Conservation (phyloP, 2,113 vertebrate genomes). For the Callipepla squamata region DNA sequence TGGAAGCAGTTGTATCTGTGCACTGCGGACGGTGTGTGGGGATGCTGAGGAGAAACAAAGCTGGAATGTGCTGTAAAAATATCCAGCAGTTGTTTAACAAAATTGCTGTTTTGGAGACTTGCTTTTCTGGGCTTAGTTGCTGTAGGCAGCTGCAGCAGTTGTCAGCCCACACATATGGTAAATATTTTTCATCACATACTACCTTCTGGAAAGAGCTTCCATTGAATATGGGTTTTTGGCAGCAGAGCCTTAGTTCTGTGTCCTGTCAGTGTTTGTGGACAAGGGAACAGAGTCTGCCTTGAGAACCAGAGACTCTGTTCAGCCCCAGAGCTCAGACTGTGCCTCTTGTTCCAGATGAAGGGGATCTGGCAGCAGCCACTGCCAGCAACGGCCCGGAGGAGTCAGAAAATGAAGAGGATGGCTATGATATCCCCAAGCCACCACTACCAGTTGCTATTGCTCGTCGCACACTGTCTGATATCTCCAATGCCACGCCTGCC, state of each 20-base stretch:
- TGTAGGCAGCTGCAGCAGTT: not conserved
- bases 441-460: conserved; percentile 76
- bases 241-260: not conserved
- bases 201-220: not conserved
- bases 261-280: not conserved
- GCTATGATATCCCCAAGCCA: conserved; percentile 89
- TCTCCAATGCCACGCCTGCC: conserved; percentile 83
- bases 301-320: not conserved
- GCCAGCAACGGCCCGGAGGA: conserved; percentile 79
- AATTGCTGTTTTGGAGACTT: not conserved
- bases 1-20: not conserved
- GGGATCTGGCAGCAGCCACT: conserved; percentile 60
- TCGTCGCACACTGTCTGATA: conserved; percentile 89
- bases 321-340: not conserved
- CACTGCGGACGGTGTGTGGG: not conserved
- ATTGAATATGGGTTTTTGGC: not conserved
- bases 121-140: not conserved
- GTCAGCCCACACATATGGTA: not conserved
- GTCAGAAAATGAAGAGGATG: conserved; percentile 85
- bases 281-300: not conserved
- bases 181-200: not conserved
- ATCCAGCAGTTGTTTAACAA: not conserved
- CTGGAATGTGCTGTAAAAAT: not conserved
- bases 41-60: not conserved
- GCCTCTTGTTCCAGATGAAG: conserved; percentile 61